These are phyloP conservation scores for Paelopatides confundens DNA, from an alignment of 53 echinoderm and acorn worm species.

Conservation along the genomic window DNA sequence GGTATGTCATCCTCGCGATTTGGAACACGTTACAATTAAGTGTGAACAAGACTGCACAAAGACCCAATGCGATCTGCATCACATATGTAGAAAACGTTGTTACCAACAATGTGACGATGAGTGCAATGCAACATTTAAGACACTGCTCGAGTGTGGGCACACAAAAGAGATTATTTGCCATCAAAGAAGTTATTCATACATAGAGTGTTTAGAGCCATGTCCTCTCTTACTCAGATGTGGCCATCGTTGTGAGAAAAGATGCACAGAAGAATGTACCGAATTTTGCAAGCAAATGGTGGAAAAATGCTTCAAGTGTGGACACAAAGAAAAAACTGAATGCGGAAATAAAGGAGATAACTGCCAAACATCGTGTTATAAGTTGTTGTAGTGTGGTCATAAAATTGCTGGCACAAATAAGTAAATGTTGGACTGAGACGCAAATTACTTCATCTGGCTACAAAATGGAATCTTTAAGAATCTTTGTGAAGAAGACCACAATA, in stretches of 20 bases:
- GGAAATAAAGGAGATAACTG: conserved; percentile 65
- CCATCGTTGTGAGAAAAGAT: conserved; percentile 73
- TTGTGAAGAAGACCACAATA: not conserved
- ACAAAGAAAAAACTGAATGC: conserved; percentile 64
- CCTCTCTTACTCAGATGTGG: conserved; percentile 65
- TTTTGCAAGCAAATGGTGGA: conserved; percentile 61
- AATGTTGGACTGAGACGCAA: not conserved
- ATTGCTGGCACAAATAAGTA: conserved; percentile 58
- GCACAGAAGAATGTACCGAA: conserved; percentile 66
- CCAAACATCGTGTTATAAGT: conserved; percentile 55
- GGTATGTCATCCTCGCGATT: conserved; percentile 82
- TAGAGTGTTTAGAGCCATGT: conserved; percentile 69
- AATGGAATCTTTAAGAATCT: conserved; percentile 23
- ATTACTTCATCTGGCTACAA: conserved; percentile 3
- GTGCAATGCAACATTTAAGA: conserved; percentile 64
- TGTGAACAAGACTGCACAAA: conserved; percentile 61
- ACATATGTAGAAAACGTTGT: conserved; percentile 71
- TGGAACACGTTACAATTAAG: conserved; percentile 67
- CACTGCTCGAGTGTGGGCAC: conserved; percentile 70
- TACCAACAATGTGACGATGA: conserved; percentile 68
- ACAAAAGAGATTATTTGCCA: conserved; percentile 11
- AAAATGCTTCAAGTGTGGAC: conserved; percentile 69
- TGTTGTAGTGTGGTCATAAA: conserved; percentile 74
- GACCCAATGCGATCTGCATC: conserved; percentile 57
- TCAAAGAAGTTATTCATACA: conserved; percentile 42